Evolutionary conservation across 2,888 invertebrate genomes (phyloP).

Genomic region (Melanargia galathea): DNA sequence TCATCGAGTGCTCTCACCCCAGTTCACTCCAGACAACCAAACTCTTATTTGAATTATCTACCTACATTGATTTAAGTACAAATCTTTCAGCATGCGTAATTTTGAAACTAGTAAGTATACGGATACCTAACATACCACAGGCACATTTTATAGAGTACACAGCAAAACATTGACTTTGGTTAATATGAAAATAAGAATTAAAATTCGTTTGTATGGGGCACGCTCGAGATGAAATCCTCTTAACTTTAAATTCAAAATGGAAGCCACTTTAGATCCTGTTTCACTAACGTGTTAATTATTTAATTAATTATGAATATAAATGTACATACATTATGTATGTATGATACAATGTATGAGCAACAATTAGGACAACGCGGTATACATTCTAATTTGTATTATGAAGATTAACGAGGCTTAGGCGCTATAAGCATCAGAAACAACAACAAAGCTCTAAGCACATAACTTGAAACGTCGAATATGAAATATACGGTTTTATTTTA

Average conservation of each 20-base stretch:
- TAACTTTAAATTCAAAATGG: constrained; percentile 2
- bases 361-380: constrained; percentile 36
- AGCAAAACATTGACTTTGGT: too few relatives aligned
- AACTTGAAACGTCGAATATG: constrained; percentile 41
- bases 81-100: too few relatives aligned
- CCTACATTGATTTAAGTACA: too few relatives aligned
- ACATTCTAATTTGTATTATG: constrained; percentile 42
- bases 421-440: constrained; percentile 39
- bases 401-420: constrained; percentile 44
- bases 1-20: too few relatives aligned
- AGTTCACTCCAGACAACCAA: too few relatives aligned
- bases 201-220: too few relatives aligned
- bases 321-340: constrained; percentile 3
- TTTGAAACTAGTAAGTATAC: too few relatives aligned
- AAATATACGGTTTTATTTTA: constrained; percentile 28
- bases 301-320: constrained; percentile 12
- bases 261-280: not conserved
- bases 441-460: constrained; percentile 42
- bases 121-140: too few relatives aligned
- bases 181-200: too few relatives aligned
- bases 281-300: constrained; percentile 9
- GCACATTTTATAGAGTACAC: too few relatives aligned
- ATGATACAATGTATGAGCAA: constrained; percentile 19
- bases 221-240: too few relatives aligned
- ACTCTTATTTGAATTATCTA: too few relatives aligned